Percentiles rank a stretch among this genome's conserved stretches.
These are phyloP conservation scores for Andinoacara biseriatus DNA, from an alignment of 2,113 vertebrate genomes.

Conservation along the genomic window DNA sequence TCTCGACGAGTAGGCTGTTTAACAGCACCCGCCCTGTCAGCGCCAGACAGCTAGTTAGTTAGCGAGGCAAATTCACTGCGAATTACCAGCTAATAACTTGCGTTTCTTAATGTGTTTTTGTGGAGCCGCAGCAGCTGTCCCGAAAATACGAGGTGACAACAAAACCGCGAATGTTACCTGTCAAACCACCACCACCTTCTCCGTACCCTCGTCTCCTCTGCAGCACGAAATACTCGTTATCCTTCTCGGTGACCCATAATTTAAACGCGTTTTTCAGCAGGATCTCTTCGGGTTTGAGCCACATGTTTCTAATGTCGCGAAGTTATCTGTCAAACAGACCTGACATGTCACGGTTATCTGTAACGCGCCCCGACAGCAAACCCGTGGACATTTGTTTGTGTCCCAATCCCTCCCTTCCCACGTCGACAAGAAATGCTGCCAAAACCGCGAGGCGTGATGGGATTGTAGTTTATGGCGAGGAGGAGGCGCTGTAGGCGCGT, in stretches of 20 bases:
- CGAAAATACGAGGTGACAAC: not conserved
- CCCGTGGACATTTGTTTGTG: conserved; percentile 74
- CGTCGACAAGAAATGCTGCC: conserved; percentile 84
- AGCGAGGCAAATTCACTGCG: not conserved
- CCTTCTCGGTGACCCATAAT: conserved; percentile 93
- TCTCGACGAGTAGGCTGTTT: not conserved
- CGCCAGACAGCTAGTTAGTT: not conserved
- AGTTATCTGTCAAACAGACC: conserved; percentile 27
- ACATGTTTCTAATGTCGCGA: conserved; percentile 81
- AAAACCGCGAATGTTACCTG: conserved; percentile 80
- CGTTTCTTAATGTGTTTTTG: not conserved
- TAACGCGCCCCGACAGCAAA: conserved; percentile 41
- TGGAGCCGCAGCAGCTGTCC: not conserved
- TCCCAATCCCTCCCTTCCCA: conserved; percentile 80
- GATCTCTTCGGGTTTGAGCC: conserved; percentile 96
- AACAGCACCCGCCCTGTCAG: conserved; percentile 34
- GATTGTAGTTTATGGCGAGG: conserved; percentile 75
- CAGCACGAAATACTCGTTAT: conserved; percentile 93
- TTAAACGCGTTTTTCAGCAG: conserved; percentile 95
- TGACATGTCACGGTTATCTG: conserved; percentile 66
- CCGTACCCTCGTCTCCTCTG: conserved; percentile 92
- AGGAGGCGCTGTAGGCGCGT: not conserved
- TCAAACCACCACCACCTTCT: conserved; percentile 90
- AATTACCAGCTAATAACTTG: not conserved
- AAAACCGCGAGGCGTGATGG: conserved; percentile 69